phyloP scores from a whole-genome alignment of 1,140 invertebrate species.

The Pentalonia nigronervosa region DNA sequence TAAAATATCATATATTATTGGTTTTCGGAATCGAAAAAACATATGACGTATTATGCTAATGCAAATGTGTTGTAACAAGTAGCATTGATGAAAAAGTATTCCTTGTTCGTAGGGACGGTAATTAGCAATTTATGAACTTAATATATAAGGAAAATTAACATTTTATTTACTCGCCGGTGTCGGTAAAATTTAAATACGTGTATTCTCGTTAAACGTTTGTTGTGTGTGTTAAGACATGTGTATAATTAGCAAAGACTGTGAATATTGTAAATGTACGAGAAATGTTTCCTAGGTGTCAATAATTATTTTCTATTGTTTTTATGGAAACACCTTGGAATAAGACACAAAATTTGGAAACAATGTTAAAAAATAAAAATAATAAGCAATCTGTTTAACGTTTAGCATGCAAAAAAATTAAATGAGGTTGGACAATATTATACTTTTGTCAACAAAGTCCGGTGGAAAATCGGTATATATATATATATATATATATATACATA shows the following conservation, averaged over 20 bases:
- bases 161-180: background rate
- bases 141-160: background rate
- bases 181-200: background rate
- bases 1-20: conserved; percentile 4
- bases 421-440: background rate
- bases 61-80: background rate
- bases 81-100: background rate
- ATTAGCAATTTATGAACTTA: conserved; percentile 24
- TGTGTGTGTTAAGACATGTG: conserved; percentile 22
- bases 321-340: conserved; percentile 27
- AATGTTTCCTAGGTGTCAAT: conserved; percentile 19
- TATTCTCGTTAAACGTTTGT: conserved; percentile 33
- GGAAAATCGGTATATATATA: background rate
- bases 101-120: background rate
- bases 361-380: conserved; percentile 1
- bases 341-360: conserved; percentile 35
- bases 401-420: background rate
- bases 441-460: background rate
- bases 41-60: background rate
- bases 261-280: conserved; percentile 25
- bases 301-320: conserved; percentile 41
- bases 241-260: conserved; percentile 13
- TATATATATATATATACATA: too few relatives aligned
- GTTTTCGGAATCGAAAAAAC: background rate
- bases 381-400: background rate